These are phyloP conservation scores for Tenthredo mesomela DNA, from an alignment of 2,888 invertebrate species.

Conservation along the genomic window DNA sequence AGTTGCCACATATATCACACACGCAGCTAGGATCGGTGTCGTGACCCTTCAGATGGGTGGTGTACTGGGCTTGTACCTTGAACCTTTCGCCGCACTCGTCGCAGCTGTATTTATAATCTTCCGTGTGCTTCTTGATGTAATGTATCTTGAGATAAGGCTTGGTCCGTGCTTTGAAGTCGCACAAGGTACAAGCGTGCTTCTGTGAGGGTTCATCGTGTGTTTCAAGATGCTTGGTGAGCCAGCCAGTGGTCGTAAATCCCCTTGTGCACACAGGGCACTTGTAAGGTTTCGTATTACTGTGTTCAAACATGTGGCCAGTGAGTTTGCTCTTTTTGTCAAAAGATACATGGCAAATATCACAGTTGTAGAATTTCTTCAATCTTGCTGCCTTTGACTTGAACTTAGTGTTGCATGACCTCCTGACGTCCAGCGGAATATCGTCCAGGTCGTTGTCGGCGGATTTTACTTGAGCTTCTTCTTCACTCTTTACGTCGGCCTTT, in stretches of 20 bases:
- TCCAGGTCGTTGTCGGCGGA: slow-evolving; percentile 64
- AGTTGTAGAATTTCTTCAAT: slow-evolving; percentile 64
- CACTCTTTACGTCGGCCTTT: slow-evolving; percentile 41
- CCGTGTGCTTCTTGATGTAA: slow-evolving; percentile 71
- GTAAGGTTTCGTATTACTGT: slow-evolving; percentile 71
- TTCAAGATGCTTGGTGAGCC: slow-evolving; percentile 70
- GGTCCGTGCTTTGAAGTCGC: slow-evolving; percentile 71
- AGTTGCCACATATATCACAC: slow-evolving; percentile 73
- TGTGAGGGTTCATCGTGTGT: slow-evolving; percentile 69
- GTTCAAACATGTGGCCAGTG: slow-evolving; percentile 70
- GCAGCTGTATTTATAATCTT: slow-evolving; percentile 79
- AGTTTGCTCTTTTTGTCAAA: slow-evolving; percentile 71
- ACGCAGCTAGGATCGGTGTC: slow-evolving; percentile 69
- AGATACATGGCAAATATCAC: slow-evolving; percentile 68
- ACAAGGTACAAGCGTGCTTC: slow-evolving; percentile 67
- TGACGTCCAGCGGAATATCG: slow-evolving; percentile 65
- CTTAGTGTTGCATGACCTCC: slow-evolving; percentile 54
- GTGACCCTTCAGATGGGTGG: slow-evolving; percentile 78
- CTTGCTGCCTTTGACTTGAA: slow-evolving; percentile 47
- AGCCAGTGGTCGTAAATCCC: slow-evolving; percentile 69
- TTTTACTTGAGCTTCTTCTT: slow-evolving; percentile 23
- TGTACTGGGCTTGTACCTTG: slow-evolving; percentile 79
- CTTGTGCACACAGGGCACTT: slow-evolving; percentile 71
- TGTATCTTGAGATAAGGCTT: slow-evolving; percentile 73
- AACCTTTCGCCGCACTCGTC: slow-evolving; percentile 80